Base-by-base conservation (phyloP, 2,113 vertebrate species). In the Nymphicus hollandicus region DNA sequence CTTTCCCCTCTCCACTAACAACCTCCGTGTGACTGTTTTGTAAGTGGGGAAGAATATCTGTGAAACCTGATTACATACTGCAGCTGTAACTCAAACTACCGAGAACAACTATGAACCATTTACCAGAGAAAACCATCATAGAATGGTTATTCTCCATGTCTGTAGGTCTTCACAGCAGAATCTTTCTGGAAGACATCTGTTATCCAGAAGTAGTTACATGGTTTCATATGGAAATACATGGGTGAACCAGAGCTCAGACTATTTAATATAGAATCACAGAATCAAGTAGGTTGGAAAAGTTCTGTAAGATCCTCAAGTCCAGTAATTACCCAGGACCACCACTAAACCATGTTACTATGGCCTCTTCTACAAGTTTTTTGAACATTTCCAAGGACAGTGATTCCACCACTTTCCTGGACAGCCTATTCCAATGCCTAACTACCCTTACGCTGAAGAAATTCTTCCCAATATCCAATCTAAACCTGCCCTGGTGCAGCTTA, bases 21-120 rank as follows among this genome's bases (percentile, higher is more conserved):
- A 56, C 23, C 46, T 37, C 28, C 29, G 27, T 16, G 13, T 10
- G 58, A 56, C 0, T 0, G 20, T 13, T 70, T 49, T 20, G 0
- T 56, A 74, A 1, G 0, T 20, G 41, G 4, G 2, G 1, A 56
- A 72, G 55, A 91, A 22, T 37, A 70, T 50, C 49, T 77, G 28
- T 43, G 39, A 83, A 10, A 37, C 60, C 63, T 37, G 37, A 69
- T 53, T 69, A 69, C 24, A 33, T 46, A 87, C 1, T 19, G 17
- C 47, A 76, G 35, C 52, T 52, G 52, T 50, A 76, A 86, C 39
- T 76, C 53, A 49, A 44, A 69, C 46, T 43, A 60, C 15, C 10
- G 25, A 55, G 49, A 85, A 43, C 13, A 86, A 52, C 15, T 43
- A 35, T 50, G 49, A 24, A 66, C 15, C 27, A 46, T 66, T 61